Conservation (phyloP, 2,888 invertebrate species). For the Ephialtes manifestator region DNA sequence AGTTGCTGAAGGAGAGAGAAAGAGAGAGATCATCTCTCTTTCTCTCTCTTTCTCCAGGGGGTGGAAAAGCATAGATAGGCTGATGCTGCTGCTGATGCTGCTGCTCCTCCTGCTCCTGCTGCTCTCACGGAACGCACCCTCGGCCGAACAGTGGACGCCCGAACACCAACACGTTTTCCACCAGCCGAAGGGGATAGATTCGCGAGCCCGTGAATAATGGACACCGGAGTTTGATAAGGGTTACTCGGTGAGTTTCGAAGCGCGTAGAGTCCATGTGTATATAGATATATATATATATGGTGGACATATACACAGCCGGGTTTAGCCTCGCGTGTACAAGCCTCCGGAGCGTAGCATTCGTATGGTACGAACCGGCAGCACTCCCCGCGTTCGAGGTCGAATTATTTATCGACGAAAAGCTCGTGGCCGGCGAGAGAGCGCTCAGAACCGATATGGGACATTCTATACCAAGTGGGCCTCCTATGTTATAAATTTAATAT, state of each 20-base stretch:
- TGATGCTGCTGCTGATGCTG: not conserved
- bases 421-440: conserved; percentile 37
- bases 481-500: conserved; percentile 88
- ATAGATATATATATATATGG: not conserved
- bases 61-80: conserved; percentile 37
- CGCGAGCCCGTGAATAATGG: conserved; percentile 84
- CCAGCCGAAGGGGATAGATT: conserved; percentile 69
- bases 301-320: conserved; percentile 19
- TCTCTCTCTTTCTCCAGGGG: not conserved
- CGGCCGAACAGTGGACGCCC: conserved; percentile 70
- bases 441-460: conserved; percentile 42
- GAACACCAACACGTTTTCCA: conserved; percentile 67
- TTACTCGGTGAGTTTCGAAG: conserved; percentile 64
- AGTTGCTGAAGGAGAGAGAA: conserved; percentile 2
- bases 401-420: conserved; percentile 67
- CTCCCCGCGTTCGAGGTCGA: conserved; percentile 41
- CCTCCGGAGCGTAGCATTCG: conserved; percentile 21
- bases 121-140: conserved; percentile 54
- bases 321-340: conserved; percentile 54
- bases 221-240: conserved; percentile 83
- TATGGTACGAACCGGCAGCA: conserved; percentile 28
- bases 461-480: too few species aligned
- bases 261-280: conserved; percentile 22
- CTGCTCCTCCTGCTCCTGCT: too few species aligned
- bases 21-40: not conserved